phyloP scores from a whole-genome alignment of 2,888 invertebrate genomes.

The Dichetophora obliterata region DNA sequence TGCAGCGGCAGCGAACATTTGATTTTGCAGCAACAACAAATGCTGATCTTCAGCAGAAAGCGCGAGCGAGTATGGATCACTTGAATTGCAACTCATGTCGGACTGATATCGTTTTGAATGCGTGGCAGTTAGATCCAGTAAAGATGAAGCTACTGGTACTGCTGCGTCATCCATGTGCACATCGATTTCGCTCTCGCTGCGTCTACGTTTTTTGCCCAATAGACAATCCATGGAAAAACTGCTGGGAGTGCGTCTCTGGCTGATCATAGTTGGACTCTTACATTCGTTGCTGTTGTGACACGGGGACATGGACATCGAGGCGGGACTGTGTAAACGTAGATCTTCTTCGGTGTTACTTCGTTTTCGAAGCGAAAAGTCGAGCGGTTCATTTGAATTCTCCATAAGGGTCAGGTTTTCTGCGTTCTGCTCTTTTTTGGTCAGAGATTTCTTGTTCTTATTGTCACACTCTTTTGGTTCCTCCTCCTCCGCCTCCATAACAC shows the following conservation, averaged over 20 bases:
- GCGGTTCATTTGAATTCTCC: slow-evolving; percentile 62
- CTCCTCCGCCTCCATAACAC: slow-evolving; percentile 49
- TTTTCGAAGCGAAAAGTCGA: slow-evolving; percentile 66
- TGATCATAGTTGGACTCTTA: neutral
- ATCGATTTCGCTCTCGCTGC: slow-evolving; percentile 42
- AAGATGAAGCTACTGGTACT: slow-evolving; percentile 20
- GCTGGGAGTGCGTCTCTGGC: slow-evolving; percentile 42
- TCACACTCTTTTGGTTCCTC: slow-evolving; percentile 48
- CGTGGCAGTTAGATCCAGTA: slow-evolving; percentile 44
- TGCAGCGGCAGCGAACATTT: slow-evolving; percentile 65
- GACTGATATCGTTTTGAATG: slow-evolving; percentile 46
- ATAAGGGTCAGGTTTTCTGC: slow-evolving; percentile 17
- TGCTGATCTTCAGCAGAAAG: slow-evolving; percentile 55
- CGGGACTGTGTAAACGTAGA: slow-evolving; percentile 42
- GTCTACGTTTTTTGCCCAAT: slow-evolving; percentile 61
- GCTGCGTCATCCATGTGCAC: slow-evolving; percentile 30
- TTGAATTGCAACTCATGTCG: slow-evolving; percentile 33
- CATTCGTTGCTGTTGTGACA: neutral
- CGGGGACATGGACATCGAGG: slow-evolving; percentile 25
- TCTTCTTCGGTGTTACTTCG: slow-evolving; percentile 46
- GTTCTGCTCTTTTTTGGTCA: slow-evolving; percentile 49
- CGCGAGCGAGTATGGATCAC: slow-evolving; percentile 2
- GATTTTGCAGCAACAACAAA: slow-evolving; percentile 60
- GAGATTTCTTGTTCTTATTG: slow-evolving; percentile 47
- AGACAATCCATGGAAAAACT: slow-evolving; percentile 63